Evolutionary conservation across 1,140 invertebrate genomes (phyloP).

Genomic region (Chelonus insularis): DNA sequence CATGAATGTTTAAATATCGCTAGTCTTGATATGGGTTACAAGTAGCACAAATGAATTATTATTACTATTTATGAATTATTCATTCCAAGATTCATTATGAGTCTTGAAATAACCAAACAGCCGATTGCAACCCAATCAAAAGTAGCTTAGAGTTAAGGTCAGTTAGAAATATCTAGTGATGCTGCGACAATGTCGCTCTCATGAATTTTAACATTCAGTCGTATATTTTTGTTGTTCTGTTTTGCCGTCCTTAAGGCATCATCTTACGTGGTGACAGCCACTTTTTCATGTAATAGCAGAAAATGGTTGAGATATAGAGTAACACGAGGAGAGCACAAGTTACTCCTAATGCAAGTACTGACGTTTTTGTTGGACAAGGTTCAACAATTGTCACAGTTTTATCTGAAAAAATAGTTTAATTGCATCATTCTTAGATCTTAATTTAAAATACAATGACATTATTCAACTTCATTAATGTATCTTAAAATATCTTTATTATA

Average conservation of each 20-base stretch:
- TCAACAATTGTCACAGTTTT: conserved; percentile 85
- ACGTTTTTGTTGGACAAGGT: conserved; percentile 87
- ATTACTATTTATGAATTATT: not conserved
- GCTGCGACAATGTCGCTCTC: not conserved
- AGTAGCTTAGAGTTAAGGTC: conserved; percentile 44
- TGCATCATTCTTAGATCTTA: too few species aligned
- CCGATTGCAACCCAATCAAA: conserved; percentile 59
- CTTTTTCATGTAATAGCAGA: conserved; percentile 90
- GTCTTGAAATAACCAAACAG: conserved; percentile 5
- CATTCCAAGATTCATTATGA: not conserved
- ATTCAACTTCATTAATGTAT: too few species aligned
- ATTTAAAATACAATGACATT: too few species aligned
- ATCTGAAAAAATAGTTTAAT: conserved; percentile 61
- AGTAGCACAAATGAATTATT: conserved; percentile 28
- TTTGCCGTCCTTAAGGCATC: conserved; percentile 63
- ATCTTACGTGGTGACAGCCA: conserved; percentile 83
- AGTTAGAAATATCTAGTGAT: conserved; percentile 14
- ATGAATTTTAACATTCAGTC: not conserved
- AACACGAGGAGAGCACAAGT: conserved; percentile 86
- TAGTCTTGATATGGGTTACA: conserved; percentile 60
- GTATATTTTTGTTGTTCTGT: conserved; percentile 28
- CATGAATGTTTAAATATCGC: conserved; percentile 59
- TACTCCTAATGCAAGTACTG: conserved; percentile 83
- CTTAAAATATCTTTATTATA: conserved; percentile 6
- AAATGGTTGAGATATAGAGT: conserved; percentile 86